Base-by-base conservation (phyloP, 2,113 vertebrate species). In the Sphyrna mokarran region DNA sequence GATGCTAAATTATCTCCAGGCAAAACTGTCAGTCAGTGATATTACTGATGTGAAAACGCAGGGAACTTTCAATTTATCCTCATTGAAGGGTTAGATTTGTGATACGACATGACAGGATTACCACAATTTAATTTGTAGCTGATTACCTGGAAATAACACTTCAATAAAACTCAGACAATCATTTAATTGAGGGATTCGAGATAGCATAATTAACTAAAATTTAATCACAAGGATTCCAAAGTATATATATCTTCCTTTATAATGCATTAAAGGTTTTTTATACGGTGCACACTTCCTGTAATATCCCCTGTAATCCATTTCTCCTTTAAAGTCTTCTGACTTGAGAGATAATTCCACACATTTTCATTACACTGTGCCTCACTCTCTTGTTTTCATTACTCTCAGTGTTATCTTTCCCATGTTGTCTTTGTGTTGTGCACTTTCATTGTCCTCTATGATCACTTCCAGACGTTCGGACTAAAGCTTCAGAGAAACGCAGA, bases 61-160 rank as follows among this genome's bases (percentile, higher is more conserved):
- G n/a, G n/a, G 5, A 18, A 40, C 37, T 20, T 13, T 40, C n/a
- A n/a, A 66, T 93, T 37, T 37, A 37, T 63, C 61, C 8, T 93
- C 89, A 93, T 13, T 66, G 33, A 93, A 93, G 89, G 61, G n/a
- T 93, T 93, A 93, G 89, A 37, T n/a, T 66, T 93, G 58, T 93
- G 89, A 93, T n/a, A 33, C 0, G n/a, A 91, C 58, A 33, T 91
- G 89, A n/a, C 29, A 66, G 89, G 1, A 66, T 0, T n/a, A 37
- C 16, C 29, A 91, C 89, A 91, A 37, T 91, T 66, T 91, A 91
- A 91, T 93, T 93, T 66, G 89, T 14, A 93, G 20, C 89, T 93
- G 61, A 93, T 93, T 93, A 93, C 29, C 63, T 89, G 86, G 22
- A 89, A 89, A 89, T 89, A 89, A 54, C 48, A 58, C 86, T 89